phyloP scores from a whole-genome alignment of 2,113 vertebrate species.

The Cyprinus carpio region DNA sequence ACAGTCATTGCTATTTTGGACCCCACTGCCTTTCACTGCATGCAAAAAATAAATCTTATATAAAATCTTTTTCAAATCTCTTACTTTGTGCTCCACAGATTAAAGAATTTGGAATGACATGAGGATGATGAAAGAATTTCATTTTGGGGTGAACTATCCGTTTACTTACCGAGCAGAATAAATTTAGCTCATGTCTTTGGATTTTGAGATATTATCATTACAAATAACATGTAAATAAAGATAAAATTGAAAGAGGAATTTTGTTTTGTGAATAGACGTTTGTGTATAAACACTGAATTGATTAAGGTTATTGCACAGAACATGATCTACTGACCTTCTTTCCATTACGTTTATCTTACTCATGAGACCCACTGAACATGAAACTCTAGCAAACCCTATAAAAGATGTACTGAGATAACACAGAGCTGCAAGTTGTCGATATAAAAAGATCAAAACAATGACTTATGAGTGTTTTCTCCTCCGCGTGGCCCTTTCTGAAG shows the following conservation, averaged over 20 bases:
- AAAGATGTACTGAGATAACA: conserved; percentile 37
- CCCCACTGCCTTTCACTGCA: not conserved
- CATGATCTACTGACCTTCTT: conserved; percentile 30
- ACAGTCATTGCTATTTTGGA: not conserved
- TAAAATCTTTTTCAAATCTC: not conserved
- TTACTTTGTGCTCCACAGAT: not conserved
- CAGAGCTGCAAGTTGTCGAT: conserved; percentile 50
- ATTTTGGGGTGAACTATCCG: not conserved
- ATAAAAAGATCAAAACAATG: conserved; percentile 59
- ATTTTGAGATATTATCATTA: conserved; percentile 7
- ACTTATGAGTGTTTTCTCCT: conserved; percentile 52
- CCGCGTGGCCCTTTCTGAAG: conserved; percentile 50
- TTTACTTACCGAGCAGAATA: not conserved
- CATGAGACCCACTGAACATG: conserved; percentile 36
- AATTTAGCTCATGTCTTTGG: not conserved
- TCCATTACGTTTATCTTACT: conserved; percentile 32
- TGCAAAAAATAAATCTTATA: no score
- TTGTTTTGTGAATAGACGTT: no score
- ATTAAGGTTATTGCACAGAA: conserved; percentile 48
- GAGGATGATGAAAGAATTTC: not conserved
- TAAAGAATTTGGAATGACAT: not conserved
- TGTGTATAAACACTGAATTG: conserved; percentile 14
- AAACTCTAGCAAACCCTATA: conserved; percentile 47
- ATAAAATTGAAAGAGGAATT: not conserved
- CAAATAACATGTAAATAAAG: conserved; percentile 1